Percentiles rank a stretch among this genome's conserved stretches.
Evolutionary conservation across 2,888 invertebrate species (phyloP).

Genomic region (Idaea dimidiata): DNA sequence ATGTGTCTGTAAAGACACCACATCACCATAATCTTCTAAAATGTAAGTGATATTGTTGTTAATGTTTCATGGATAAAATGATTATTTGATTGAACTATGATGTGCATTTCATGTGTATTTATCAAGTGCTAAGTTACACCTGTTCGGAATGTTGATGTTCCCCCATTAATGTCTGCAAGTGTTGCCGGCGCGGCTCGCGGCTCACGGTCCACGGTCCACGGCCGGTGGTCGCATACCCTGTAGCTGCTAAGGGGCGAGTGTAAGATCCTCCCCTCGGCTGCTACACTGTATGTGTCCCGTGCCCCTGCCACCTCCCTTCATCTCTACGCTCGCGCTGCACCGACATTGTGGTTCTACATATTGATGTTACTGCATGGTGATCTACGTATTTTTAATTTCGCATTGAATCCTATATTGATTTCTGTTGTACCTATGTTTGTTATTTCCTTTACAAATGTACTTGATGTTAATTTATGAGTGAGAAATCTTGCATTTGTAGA

Average conservation of each 20-base stretch:
- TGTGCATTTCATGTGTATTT: background rate
- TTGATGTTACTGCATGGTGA: constrained; percentile 31
- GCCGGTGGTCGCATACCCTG: constrained; percentile 66
- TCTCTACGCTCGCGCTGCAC: constrained; percentile 24
- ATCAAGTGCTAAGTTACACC: background rate
- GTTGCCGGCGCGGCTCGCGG: constrained; percentile 18
- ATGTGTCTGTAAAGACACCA: constrained; percentile 91
- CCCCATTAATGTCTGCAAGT: constrained; percentile 12
- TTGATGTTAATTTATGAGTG: background rate
- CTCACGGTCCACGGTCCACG: too few relatives aligned
- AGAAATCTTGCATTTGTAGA: background rate
- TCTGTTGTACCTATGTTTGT: background rate
- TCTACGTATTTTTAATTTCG: constrained; percentile 15
- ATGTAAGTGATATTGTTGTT: constrained; percentile 53
- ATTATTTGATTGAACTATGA: constrained; percentile 9
- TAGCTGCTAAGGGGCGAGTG: constrained; percentile 79
- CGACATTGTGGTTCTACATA: constrained; percentile 32
- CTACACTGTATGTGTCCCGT: constrained; percentile 64
- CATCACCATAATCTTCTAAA: constrained; percentile 88
- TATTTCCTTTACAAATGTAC: background rate
- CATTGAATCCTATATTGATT: constrained; percentile 5
- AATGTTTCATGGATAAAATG: constrained; percentile 8
- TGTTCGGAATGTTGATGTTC: constrained; percentile 12
- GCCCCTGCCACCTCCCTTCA: constrained; percentile 35
- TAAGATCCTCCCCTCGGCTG: constrained; percentile 57